Base-by-base conservation (phyloP, 2,797 vertebrate genomes). In the Mastacembelus armatus region DNA sequence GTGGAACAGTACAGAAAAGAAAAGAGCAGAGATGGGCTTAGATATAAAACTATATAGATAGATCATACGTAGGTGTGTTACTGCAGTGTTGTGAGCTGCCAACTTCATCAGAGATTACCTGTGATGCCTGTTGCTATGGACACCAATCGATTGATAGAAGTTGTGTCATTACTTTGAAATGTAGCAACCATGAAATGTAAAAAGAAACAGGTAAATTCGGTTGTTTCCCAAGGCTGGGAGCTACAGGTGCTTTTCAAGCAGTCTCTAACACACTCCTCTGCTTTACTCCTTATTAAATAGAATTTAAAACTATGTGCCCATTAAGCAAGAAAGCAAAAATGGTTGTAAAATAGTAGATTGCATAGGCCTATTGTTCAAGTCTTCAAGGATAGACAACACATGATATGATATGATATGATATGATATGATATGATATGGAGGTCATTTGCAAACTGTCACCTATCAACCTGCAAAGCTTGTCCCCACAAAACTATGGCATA, bases 111-210 rank as follows among this genome's bases (percentile, higher is more conserved):
- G 33, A 35, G 12, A 16, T n/a, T n/a, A 43, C 21, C 6, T 58
- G 35, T 39, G 18, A 51, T 33, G 7, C 24, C 33, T 63, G 56
- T 54, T 71, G 19, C 55, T 57, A 42, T 66, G 67, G 54, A 59
- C 27, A 50, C 33, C n/a, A 30, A 15, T 49, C 29, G 58, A 7
- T 24, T 62, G 10, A 55, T 16, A 32, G 3, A 44, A 19, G 21
- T 29, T 29, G 4, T 54, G 11, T 56, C 11, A 36, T 54, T 44
- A 30, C 38, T 42, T 21, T 66, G 19, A 57, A 18, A 39, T 42
- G 26, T 32, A 19, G 52, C 22, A 42, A 4, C 12, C 38, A 40
- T 44, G 4, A 60, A 56, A 68, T 39, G 27, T 43, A 63, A 66
- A 54, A 19, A 48, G 29, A 9, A 21, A 43, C 10, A 22, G 19